These are phyloP conservation scores for Apostichopus leukothele DNA, from an alignment of 53 echinoderm and acorn worm species.

Conservation along the genomic window DNA sequence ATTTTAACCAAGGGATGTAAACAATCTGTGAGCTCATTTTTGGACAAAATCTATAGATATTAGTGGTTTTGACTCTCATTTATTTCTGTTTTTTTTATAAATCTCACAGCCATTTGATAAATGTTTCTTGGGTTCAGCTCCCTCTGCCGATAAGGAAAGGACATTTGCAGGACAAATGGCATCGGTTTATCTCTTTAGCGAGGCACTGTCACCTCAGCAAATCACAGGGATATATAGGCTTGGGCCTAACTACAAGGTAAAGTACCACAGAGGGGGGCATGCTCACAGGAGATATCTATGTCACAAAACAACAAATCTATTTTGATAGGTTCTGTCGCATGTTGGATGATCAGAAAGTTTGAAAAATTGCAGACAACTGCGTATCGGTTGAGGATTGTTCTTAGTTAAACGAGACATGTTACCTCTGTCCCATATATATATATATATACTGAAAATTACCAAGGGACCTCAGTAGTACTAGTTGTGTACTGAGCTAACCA, in stretches of 20 bases:
- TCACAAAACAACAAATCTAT: too few relatives aligned
- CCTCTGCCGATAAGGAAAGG: constrained; percentile 95
- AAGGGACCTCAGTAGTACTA: too few relatives aligned
- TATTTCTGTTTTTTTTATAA: background rate
- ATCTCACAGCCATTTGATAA: constrained; percentile 93
- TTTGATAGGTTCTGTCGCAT: too few relatives aligned
- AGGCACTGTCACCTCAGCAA: constrained; percentile 83
- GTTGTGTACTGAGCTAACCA: too few relatives aligned
- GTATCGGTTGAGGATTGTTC: too few relatives aligned
- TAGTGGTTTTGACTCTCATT: background rate
- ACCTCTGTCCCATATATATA: too few relatives aligned
- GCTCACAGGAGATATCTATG: too few relatives aligned
- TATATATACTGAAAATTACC: too few relatives aligned
- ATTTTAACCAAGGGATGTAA: background rate
- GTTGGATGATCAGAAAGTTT: too few relatives aligned
- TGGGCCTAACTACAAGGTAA: constrained; percentile 98
- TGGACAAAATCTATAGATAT: background rate
- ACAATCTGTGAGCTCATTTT: background rate
- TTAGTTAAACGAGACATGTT: too few relatives aligned
- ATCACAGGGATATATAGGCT: constrained; percentile 88
- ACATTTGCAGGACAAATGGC: constrained; percentile 98
- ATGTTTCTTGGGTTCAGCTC: constrained; percentile 92
- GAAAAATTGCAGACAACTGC: too few relatives aligned
- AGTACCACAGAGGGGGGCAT: background rate
- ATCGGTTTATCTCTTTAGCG: constrained; percentile 95